phyloP scores from a whole-genome alignment of 2,113 vertebrate species.

The Corvus hawaiiensis region DNA sequence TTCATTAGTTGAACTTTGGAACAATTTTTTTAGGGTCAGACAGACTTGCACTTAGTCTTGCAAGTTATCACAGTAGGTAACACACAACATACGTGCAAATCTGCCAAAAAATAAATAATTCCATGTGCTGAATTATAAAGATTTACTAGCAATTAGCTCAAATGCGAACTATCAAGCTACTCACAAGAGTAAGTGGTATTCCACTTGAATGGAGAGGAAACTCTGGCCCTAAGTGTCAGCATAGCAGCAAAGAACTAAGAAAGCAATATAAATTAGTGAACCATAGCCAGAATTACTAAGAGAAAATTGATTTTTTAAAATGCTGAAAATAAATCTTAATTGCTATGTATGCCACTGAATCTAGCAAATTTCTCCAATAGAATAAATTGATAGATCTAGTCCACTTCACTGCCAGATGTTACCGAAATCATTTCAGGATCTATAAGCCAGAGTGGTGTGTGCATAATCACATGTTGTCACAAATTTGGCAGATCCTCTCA shows the following conservation, averaged over 20 bases:
- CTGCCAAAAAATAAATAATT: neutral
- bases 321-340: slow-evolving; percentile 20
- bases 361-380: neutral
- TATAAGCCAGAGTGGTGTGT: neutral
- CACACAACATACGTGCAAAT: neutral
- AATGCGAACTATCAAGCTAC: neutral
- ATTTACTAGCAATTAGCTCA: neutral
- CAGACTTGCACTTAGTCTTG: neutral
- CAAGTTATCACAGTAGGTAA: neutral
- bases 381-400: slow-evolving; percentile 20
- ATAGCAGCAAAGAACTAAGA: neutral
- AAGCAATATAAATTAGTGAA: neutral
- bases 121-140: neutral
- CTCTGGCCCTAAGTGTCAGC: neutral
- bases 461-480: slow-evolving; percentile 37
- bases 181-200: neutral
- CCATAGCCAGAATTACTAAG: neutral
- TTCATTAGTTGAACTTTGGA: neutral
- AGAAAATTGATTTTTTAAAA: slow-evolving; percentile 16
- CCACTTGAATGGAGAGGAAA: neutral
- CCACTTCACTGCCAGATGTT: slow-evolving; percentile 25
- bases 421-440: slow-evolving; percentile 16
- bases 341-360: neutral
- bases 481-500: slow-evolving; percentile 20
- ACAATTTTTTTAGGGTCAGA: neutral